A percentile compares a stretch with the other conserved stretches of the same genome.
Conservation (phyloP, 2,113 vertebrate species). For the Pontoporia blainvillei region DNA sequence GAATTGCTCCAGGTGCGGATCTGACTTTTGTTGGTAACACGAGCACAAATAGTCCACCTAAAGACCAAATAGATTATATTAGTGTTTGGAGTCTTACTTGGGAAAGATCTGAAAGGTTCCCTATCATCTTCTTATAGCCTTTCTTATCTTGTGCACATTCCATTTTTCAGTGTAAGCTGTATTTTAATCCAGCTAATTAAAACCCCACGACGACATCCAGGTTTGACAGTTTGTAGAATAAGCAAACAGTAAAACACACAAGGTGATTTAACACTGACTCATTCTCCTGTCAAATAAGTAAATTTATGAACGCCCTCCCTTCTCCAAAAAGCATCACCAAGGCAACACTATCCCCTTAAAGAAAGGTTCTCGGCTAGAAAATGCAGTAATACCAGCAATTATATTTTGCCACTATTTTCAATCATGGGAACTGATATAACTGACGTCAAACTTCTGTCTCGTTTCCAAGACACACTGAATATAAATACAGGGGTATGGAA, state of each 20-base stretch:
- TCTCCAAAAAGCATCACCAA: constrained; percentile 72
- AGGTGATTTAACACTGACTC: constrained; percentile 67
- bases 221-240: constrained; percentile 69
- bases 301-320: constrained; percentile 64
- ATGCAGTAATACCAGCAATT: constrained; percentile 53
- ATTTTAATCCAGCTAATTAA: constrained; percentile 70
- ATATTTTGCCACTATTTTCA: constrained; percentile 57
- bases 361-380: constrained; percentile 71
- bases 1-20: constrained; percentile 98
- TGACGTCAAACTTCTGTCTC: constrained; percentile 16
- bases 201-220: constrained; percentile 62
- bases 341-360: constrained; percentile 68
- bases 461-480: neutral
- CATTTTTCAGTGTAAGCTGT: constrained; percentile 30
- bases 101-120: neutral
- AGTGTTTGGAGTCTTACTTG: neutral
- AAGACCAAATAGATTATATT: constrained; percentile 30
- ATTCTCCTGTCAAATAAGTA: constrained; percentile 72
- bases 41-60: constrained; percentile 96
- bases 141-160: neutral
- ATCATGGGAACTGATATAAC: constrained; percentile 37
- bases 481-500: neutral
- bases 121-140: neutral
- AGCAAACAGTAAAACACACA: constrained; percentile 70
- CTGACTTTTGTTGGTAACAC: constrained; percentile 93